Evolutionary conservation across 2,113 vertebrate species (phyloP).

Genomic region (Osmerus mordax): DNA sequence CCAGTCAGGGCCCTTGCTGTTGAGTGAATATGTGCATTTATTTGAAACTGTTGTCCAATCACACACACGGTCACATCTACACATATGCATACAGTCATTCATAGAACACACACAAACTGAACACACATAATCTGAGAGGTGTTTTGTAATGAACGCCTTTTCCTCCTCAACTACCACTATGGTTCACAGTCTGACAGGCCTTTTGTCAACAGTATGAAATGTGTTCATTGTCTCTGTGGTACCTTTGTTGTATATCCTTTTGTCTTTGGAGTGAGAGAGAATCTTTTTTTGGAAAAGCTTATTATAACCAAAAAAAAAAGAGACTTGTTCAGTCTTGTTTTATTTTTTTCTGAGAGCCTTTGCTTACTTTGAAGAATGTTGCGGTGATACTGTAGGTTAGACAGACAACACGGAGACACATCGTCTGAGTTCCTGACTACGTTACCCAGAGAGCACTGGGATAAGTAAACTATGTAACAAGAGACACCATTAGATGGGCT

Average conservation of each 20-base stretch:
- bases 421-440: not conserved
- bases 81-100: not conserved
- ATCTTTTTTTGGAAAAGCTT: conserved; percentile 9
- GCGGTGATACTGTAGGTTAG: conserved; percentile 10
- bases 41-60: conserved; percentile 13
- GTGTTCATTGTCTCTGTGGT: conserved; percentile 35
- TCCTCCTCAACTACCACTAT: conserved; percentile 13
- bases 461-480: too few species aligned
- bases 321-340: not conserved
- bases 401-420: not conserved
- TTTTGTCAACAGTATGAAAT: not conserved
- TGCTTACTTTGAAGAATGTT: conserved; percentile 20
- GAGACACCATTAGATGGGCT: not conserved
- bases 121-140: not conserved
- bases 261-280: not conserved
- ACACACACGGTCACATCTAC: conserved; percentile 1
- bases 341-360: conserved; percentile 19
- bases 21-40: conserved; percentile 25
- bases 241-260: conserved; percentile 7
- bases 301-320: conserved; percentile 41
- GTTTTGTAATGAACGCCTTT: not conserved
- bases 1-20: conserved; percentile 32
- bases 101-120: not conserved
- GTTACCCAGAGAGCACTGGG: too few species aligned
- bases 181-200: not conserved